A percentile compares a stretch with the other conserved stretches of the same genome.
These are phyloP conservation scores for Lipotes vexillifer DNA, from an alignment of 2,113 vertebrate species.

Conservation along the genomic window DNA sequence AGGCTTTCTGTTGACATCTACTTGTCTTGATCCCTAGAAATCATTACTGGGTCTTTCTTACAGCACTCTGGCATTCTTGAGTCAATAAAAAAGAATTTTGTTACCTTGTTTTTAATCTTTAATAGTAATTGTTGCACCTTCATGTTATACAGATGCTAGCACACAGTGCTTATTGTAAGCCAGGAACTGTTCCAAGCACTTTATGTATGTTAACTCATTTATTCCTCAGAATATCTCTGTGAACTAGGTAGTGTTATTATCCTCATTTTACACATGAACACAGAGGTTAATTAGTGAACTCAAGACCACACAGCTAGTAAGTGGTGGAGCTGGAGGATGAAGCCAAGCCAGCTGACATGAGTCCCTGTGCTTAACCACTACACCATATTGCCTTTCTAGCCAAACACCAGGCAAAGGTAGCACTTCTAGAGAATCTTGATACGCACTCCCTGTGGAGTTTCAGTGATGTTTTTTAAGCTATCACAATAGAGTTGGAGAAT, in stretches of 20 bases:
- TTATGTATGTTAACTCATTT: neutral
- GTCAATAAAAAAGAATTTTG: neutral
- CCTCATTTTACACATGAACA: neutral
- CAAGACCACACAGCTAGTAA: neutral
- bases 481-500: constrained; percentile 33
- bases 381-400: neutral
- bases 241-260: neutral
- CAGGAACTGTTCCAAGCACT: neutral
- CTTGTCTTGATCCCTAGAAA: neutral
- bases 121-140: neutral
- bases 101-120: constrained; percentile 30
- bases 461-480: neutral
- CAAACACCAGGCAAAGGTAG: neutral
- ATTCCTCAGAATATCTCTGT: neutral
- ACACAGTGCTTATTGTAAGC: neutral
- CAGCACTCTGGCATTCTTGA: neutral
- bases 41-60: neutral
- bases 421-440: neutral
- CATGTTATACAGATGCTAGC: neutral
- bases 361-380: neutral
- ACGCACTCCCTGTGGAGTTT: neutral
- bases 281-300: neutral
- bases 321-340: neutral
- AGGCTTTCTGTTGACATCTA: neutral
- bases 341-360: neutral